Evolutionary conservation across 37 sponge, comb jelly and placozoan genomes (phyloP), one percentile per base, ranked within the genome.

Genomic region (Eunapius fragilis): DNA sequence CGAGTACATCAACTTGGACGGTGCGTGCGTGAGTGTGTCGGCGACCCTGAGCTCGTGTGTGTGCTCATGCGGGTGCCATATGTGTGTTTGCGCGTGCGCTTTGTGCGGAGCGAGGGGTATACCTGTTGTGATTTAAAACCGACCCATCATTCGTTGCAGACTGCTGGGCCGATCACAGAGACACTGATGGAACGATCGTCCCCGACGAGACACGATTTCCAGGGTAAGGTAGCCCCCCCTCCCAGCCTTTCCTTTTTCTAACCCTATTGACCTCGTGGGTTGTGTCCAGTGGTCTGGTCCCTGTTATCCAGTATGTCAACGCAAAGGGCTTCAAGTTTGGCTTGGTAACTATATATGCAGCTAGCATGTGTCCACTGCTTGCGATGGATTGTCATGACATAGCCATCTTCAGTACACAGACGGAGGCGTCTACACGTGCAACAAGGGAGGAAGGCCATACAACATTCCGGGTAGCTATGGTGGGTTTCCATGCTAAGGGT

Each of bases 1-100:
- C 48, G 86, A 93, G 72, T 95, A 95, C 86, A 95, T 95, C 86
- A 95, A 95, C 67, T 34, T 95, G 72, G 96, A 95, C 72, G 93
- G 95, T 94, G 69, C 31, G 72, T 67, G 87, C 32, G 25, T 41
- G 58, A 32, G n/a, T n/a, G n/a, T n/a, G n/a, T n/a, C n/a, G n/a
- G n/a, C n/a, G n/a, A n/a, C n/a, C n/a, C n/a, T n/a, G n/a, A 30
- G 49, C 35, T 28, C 26, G 47, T 3, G 11, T 37, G 79, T 78
- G 79, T 78, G 79, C 41, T 78, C 49, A 6, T 41, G 41, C 34
- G 49, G 26, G 24, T 50, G 71, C 26, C 26, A 58, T 30, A 45
- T 9, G 25, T 5, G n/a, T 31, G 41, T 1, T 1, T 58, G 27
- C 0, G 11, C 28, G 12, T 23, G 25, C 75, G 27, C 27, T 17